Conservation (phyloP, 2,113 vertebrate genomes). For the Amphiprion ocellaris region DNA sequence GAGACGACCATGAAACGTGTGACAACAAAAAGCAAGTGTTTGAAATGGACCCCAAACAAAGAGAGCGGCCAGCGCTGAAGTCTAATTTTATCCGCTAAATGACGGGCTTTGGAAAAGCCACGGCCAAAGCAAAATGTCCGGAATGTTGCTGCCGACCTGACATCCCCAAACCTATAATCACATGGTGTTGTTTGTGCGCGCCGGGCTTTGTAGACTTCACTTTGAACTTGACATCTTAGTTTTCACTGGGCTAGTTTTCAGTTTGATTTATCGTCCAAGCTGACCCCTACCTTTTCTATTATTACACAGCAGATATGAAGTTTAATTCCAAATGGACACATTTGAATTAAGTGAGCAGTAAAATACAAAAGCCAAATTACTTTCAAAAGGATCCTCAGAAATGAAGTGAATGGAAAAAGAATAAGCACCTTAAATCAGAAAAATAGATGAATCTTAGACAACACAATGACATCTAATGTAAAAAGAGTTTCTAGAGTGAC, state of each 20-base stretch:
- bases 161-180: slow-evolving; percentile 64
- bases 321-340: neutral
- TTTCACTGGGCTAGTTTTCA: neutral
- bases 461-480: neutral
- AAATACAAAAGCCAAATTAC: neutral
- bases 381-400: neutral
- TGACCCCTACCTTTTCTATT: neutral
- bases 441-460: neutral
- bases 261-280: neutral
- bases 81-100: slow-evolving; percentile 73
- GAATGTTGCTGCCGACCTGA: slow-evolving; percentile 60
- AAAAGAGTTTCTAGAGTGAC: neutral
- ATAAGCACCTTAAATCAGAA: neutral
- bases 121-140: slow-evolving; percentile 53
- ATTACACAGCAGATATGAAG: neutral
- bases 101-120: slow-evolving; percentile 58
- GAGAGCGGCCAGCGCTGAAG: slow-evolving; percentile 30
- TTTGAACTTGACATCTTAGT: slow-evolving; percentile 50
- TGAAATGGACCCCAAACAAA: slow-evolving; percentile 62
- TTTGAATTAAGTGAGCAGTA: neutral
- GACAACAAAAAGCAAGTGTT: slow-evolving; percentile 60
- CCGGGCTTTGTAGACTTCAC: neutral
- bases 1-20: slow-evolving; percentile 40
- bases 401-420: neutral
- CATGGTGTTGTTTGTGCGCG: slow-evolving; percentile 52